These are phyloP conservation scores for Ochlodes sylvanus DNA, from an alignment of 2,888 invertebrate genomes.

Conservation along the genomic window DNA sequence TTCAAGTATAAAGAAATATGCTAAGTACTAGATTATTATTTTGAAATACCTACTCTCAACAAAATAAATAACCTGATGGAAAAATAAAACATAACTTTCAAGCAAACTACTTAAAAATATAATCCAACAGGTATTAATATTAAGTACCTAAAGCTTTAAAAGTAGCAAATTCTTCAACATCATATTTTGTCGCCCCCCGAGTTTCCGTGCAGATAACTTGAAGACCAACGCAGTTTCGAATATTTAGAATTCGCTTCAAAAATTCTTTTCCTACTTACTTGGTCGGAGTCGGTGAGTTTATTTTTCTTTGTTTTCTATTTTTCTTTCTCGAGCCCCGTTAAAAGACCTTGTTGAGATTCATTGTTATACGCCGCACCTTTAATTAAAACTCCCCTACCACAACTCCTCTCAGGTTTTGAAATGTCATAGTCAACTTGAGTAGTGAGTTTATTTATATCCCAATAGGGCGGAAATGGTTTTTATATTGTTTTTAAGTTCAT, in stretches of 20 bases:
- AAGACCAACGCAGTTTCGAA: not conserved
- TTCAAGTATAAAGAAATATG: too few species aligned
- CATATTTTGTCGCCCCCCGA: not conserved
- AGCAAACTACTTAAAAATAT: too few species aligned
- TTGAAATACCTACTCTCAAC: too few species aligned
- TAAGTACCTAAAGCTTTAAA: not conserved
- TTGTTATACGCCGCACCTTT: constrained; percentile 32
- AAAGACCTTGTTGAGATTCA: constrained; percentile 34
- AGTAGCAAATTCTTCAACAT: not conserved
- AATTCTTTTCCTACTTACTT: constrained; percentile 6
- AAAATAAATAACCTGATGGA: too few species aligned
- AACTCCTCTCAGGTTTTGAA: constrained; percentile 21
- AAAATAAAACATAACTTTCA: too few species aligned
- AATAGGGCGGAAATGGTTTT: not conserved
- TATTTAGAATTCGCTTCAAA: constrained; percentile 8
- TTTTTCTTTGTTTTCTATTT: constrained; percentile 24
- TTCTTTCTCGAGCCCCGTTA: constrained; percentile 32
- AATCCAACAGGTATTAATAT: too few species aligned
- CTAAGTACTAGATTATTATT: too few species aligned
- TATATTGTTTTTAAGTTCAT: too few species aligned
- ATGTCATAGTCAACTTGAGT: constrained; percentile 27
- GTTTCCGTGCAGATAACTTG: not conserved
- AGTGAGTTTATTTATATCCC: constrained; percentile 26
- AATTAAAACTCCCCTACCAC: constrained; percentile 28
- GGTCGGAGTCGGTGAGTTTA: not conserved